A percentile compares a stretch with the other conserved stretches of the same genome.
These are phyloP conservation scores for Salvator merianae DNA, from an alignment of 2,113 vertebrate genomes.

Conservation along the genomic window DNA sequence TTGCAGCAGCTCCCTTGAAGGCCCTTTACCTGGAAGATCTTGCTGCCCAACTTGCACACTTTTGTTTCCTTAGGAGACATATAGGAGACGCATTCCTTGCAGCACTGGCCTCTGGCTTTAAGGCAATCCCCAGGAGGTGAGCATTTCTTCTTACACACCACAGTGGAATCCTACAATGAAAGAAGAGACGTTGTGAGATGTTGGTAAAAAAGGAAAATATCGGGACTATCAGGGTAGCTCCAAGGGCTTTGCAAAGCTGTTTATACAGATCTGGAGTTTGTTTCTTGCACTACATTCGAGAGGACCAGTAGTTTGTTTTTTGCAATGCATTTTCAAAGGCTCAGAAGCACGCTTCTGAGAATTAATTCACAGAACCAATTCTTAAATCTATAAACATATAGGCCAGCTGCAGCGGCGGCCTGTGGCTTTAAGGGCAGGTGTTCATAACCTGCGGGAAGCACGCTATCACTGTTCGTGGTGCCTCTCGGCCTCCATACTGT, in stretches of 20 bases:
- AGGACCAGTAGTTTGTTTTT: not conserved
- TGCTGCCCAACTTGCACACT: conserved; percentile 92
- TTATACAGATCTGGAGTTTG: not conserved
- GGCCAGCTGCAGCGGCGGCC: too few species aligned
- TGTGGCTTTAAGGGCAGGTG: too few species aligned
- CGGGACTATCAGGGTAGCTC: not conserved
- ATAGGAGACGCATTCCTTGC: conserved; percentile 87
- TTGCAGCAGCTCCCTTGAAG: not conserved
- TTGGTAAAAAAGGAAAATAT: not conserved
- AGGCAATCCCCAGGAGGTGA: conserved; percentile 79
- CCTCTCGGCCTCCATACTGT: too few species aligned
- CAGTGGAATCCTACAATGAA: conserved; percentile 87
- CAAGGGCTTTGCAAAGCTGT: not conserved
- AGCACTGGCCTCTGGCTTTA: conserved; percentile 76
- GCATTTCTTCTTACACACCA: conserved; percentile 89
- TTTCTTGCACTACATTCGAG: not conserved
- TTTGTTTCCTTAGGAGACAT: conserved; percentile 85
- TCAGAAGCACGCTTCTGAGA: too few species aligned
- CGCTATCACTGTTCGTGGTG: too few species aligned
- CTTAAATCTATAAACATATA: too few species aligned
- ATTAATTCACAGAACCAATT: too few species aligned
- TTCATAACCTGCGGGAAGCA: too few species aligned
- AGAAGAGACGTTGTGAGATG: not conserved
- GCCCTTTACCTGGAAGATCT: conserved; percentile 88
- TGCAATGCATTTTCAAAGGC: too few species aligned